These are phyloP conservation scores for Daboia siamensis DNA, from an alignment of 2,113 vertebrate genomes.

Conservation along the genomic window DNA sequence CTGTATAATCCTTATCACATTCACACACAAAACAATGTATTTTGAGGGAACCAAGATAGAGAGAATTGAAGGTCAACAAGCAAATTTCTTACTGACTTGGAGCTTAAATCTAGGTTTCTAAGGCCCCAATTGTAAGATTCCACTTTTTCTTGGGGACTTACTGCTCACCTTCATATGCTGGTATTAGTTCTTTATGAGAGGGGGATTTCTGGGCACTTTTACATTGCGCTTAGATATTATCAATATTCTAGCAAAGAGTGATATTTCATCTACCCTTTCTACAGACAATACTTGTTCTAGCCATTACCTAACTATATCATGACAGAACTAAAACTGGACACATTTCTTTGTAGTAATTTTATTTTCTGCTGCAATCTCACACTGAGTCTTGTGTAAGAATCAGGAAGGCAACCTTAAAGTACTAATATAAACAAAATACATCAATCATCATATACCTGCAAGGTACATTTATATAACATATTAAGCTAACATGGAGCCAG, in stretches of 20 bases:
- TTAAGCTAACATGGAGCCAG: neutral
- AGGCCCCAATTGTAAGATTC: neutral
- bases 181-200: neutral
- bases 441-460: neutral
- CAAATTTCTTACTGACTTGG: neutral
- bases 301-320: neutral
- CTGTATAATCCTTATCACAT: constrained; percentile 27
- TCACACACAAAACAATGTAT: constrained; percentile 16
- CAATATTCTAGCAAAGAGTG: neutral
- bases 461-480: neutral
- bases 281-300: neutral
- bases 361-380: neutral
- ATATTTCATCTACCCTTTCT: neutral
- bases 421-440: neutral
- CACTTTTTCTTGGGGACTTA: neutral
- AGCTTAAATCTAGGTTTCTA: neutral
- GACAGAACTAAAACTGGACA: neutral
- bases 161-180: too few species aligned
- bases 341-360: neutral
- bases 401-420: neutral
- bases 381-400: neutral
- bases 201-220: neutral
- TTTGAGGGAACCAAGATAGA: constrained; percentile 6
- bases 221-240: neutral
- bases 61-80: constrained; percentile 24